These are phyloP conservation scores for Uloborus plumipes DNA, from an alignment of 2,888 invertebrate genomes.

Conservation along the genomic window DNA sequence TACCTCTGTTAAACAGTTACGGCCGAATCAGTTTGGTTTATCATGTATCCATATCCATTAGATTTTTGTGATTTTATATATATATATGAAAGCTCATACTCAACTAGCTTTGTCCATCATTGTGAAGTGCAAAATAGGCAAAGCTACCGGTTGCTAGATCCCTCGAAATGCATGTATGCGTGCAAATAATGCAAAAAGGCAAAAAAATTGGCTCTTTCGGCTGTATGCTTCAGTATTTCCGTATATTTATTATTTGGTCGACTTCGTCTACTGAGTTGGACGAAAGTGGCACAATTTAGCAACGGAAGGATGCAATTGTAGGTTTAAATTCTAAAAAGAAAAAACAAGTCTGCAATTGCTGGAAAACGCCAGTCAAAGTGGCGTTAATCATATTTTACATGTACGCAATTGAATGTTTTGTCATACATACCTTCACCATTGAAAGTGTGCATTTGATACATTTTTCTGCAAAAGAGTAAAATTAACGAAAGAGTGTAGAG, in stretches of 20 bases:
- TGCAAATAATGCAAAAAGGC: background rate
- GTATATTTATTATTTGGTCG: constrained; percentile 10
- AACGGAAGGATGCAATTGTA: constrained; percentile 42
- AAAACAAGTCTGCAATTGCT: constrained; percentile 24
- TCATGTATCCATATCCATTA: constrained; percentile 1
- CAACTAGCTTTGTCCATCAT: background rate
- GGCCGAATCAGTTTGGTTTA: constrained; percentile 3
- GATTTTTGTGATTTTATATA: background rate
- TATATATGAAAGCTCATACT: constrained; percentile 19
- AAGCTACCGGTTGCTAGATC: background rate
- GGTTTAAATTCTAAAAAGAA: constrained; percentile 19
- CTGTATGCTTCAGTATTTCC: constrained; percentile 5
- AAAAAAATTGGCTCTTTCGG: background rate
- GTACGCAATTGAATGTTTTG: too few relatives aligned
- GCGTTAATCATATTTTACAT: too few relatives aligned
- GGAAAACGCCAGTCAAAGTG: background rate
- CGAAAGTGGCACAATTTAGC: constrained; percentile 61
- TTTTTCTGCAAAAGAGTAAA: too few relatives aligned
- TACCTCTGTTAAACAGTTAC: too few relatives aligned
- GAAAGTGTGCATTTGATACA: too few relatives aligned
- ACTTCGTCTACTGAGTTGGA: constrained; percentile 32
- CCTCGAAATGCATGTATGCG: background rate
- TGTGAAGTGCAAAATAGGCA: background rate
- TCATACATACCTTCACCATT: too few relatives aligned
- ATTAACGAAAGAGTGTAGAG: too few relatives aligned